Base-by-base conservation (phyloP, 2,888 invertebrate genomes). In the Watsonalla cultraria region DNA sequence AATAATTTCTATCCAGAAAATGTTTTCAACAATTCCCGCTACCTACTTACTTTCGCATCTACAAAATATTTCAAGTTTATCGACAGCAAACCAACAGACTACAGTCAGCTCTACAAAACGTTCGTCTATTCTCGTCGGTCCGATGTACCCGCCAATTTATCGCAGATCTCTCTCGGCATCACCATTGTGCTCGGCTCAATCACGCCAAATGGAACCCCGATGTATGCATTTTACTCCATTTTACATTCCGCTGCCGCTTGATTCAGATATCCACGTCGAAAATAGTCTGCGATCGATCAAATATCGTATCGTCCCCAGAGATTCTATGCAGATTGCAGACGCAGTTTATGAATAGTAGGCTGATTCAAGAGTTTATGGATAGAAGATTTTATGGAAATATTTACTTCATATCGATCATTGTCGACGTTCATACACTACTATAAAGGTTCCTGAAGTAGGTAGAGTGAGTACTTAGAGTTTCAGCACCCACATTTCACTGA, bases 191-290 rank as follows among this genome's bases (percentile, higher is more conserved):
- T 59, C 54, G 66, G 73, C 77, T 81, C 83, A 83, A 84, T 85
- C 86, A 82, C 77, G 76, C 71, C 73, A 80, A 84, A 84, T 84
- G 80, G 83, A 76, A 73, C 63, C 55, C 68, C 67, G 64, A 68
- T 71, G 72, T 64, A 74, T 78, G 78, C 76, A 77, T 81, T 82
- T 82, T 78, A 80, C 77, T 78, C 75, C 68, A 79, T 82, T 86
- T 84, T 75, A 80, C 80, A 82, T 82, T 81, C 74, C 72, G 63
- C 53, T 59, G 57, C 58, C 60, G 59, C 45, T 57, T 57, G 66
- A 76, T 75, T 69, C 74, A 76, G 71, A 77, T 75, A 71, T 72
- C 65, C 64, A 61, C 63, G 71, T 74, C 72, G 74, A 71, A 77
- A 72, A 74, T 73, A 71, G 66, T 62, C 62, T 51, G 54, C 63